Conservation (phyloP, 2,113 vertebrate species). For the Oenanthe oenanthe region DNA sequence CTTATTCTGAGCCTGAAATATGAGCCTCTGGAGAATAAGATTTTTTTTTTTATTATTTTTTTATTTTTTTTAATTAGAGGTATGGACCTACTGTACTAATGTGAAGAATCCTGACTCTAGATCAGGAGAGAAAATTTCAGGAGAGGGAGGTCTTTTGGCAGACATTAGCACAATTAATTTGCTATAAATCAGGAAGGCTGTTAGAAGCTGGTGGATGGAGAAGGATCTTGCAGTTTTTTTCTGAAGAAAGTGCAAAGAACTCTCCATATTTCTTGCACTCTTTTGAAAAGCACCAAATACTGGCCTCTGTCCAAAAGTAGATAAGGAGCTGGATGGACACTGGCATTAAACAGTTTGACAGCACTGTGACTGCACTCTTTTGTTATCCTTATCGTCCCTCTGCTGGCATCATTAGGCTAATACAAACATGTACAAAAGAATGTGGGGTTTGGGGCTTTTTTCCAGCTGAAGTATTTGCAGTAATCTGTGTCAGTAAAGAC, state of each 20-base stretch:
- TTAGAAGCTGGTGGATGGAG: background rate
- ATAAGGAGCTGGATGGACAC: background rate
- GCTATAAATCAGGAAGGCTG: background rate
- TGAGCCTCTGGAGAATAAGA: background rate
- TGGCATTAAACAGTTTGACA: background rate
- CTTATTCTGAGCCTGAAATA: background rate
- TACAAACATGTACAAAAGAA: background rate
- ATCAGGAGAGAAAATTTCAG: background rate
- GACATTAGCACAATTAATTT: background rate
- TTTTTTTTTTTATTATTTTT: no score
- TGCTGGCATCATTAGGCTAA: background rate
- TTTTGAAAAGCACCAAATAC: background rate
- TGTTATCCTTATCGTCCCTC: background rate
- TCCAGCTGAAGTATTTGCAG: background rate
- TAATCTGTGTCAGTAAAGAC: background rate
- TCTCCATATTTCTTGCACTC: background rate
- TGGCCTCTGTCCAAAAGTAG: background rate
- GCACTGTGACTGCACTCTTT: background rate
- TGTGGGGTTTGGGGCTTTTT: fast-evolving
- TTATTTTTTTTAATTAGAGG: background rate
- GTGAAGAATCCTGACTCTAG: background rate
- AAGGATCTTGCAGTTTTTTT: background rate
- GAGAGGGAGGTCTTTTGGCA: background rate
- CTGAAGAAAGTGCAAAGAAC: background rate
- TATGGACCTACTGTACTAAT: no score